Evolutionary conservation across 2,113 vertebrate species (phyloP), one percentile per base, ranked within the genome.

Genomic region (Recurvirostra avosetta): DNA sequence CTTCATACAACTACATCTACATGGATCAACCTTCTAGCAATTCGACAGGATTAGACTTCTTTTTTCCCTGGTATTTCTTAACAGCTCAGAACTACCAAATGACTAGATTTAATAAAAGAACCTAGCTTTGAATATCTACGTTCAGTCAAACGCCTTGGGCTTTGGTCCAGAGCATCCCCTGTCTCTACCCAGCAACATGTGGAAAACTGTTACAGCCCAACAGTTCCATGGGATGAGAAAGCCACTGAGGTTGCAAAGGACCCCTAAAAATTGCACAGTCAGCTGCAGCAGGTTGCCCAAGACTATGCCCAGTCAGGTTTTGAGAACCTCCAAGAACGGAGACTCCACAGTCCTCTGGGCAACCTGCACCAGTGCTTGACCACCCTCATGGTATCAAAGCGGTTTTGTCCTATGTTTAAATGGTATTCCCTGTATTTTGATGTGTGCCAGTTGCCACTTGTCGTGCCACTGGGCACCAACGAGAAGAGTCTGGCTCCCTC

Each of bases 371-470:
- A 43, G 9, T 13, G 38, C 20, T 38, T 47, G 22, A 68, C 10
- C 7, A 43, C 7, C 4, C 1, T 20, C 12, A 15, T 0, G 9
- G 9, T 6, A 66, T 59, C 3, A 5, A 36, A 61, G 12, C 0
- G 1, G 1, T n/a, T 56, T 23, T 20, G 10, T 21, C 11, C n/a
- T 30, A 15, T 0, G 2, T 16, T 67, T 56, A 68, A 45, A 38
- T 1, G 20, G 43, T 0, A 4, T 36, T 56, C 12, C 8, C 18
- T 38, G 8, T 19, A 16, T 23, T 73, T 62, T 52, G 55, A 22
- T 1, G 3, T 3, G 26, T 38, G 26, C 4, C 22, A 26, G 22
- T 0, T 40, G 70, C 9, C 43, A 45, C n/a, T 2, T 20, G 7
- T 34, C 12, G 30, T 17, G 14, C 34, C 36, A 73, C 40, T 2